Conservation (phyloP, 2,797 vertebrate species). For the Danio aesculapii region DNA sequence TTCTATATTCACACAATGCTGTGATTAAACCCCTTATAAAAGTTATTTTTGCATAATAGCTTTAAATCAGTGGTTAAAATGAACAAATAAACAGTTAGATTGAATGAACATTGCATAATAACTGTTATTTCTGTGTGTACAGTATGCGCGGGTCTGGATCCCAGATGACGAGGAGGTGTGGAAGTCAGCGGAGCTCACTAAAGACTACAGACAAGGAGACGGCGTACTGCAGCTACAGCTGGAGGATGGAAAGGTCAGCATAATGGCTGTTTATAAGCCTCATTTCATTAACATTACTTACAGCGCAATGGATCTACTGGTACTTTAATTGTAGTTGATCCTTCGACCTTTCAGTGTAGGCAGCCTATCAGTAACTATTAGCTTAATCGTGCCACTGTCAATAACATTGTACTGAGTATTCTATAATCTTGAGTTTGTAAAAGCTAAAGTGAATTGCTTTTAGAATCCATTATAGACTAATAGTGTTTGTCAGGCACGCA, state of each 20-base stretch:
- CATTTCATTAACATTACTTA: neutral
- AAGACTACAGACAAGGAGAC: constrained; percentile 93
- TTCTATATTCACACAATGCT: too few relatives aligned
- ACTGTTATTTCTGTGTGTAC: constrained; percentile 60
- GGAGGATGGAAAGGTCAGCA: constrained; percentile 91
- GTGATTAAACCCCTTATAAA: too few relatives aligned
- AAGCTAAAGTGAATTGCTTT: neutral
- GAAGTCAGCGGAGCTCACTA: constrained; percentile 94
- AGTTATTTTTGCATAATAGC: neutral
- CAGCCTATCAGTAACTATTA: neutral
- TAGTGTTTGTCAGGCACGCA: neutral
- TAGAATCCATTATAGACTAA: neutral
- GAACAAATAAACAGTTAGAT: neutral
- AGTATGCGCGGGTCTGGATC: constrained; percentile 98
- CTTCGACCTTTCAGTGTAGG: neutral
- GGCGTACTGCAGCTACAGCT: constrained; percentile 86
- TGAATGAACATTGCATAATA: neutral
- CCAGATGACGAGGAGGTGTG: constrained; percentile 96
- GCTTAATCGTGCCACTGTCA: neutral
- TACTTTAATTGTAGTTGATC: neutral
- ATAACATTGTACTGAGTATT: neutral
- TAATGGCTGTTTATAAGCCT: neutral
- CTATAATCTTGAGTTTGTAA: neutral
- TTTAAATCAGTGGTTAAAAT: neutral
- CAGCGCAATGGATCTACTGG: neutral